Evolutionary conservation across 2,797 vertebrate species (phyloP).

Genomic region (Neosalanx taihuensis): DNA sequence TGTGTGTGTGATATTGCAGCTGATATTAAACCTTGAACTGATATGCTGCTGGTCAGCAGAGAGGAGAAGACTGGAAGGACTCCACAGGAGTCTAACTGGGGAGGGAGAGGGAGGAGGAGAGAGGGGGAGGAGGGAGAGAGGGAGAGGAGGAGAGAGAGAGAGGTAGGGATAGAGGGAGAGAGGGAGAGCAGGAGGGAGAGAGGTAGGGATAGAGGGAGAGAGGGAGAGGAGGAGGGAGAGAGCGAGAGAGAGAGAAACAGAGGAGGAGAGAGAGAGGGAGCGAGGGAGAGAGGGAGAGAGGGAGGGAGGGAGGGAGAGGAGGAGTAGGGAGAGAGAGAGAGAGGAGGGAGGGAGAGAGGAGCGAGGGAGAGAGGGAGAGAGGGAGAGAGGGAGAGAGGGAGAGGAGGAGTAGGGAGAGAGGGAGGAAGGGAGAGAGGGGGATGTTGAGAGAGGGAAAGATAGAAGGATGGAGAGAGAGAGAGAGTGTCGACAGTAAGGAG

Average conservation of each 20-base stretch:
- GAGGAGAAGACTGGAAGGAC: not conserved
- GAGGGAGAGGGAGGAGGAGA: not conserved
- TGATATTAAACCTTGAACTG: constrained; percentile 10
- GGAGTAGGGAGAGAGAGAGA: too few relatives aligned
- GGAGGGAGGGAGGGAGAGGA: not conserved
- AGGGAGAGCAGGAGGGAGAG: too few relatives aligned
- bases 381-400: not conserved
- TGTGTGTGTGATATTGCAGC: not conserved
- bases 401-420: constrained; percentile 12
- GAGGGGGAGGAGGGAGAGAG: not conserved
- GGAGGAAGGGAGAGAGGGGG: not conserved
- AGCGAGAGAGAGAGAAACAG: not conserved
- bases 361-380: too few relatives aligned
- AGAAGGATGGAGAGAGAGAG: not conserved
- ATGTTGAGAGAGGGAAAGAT: not conserved
- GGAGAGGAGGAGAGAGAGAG: too few relatives aligned
- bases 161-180: too few relatives aligned
- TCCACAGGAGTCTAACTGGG: too few relatives aligned
- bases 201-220: too few relatives aligned
- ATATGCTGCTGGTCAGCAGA: not conserved
- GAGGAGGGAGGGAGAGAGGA: not conserved
- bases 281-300: not conserved
- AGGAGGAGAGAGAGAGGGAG: not conserved
- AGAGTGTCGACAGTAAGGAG: not conserved
- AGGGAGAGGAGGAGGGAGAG: too few relatives aligned